These are phyloP conservation scores for Tachysurus fulvidraco DNA, from an alignment of 2,113 vertebrate species.

Conservation along the genomic window DNA sequence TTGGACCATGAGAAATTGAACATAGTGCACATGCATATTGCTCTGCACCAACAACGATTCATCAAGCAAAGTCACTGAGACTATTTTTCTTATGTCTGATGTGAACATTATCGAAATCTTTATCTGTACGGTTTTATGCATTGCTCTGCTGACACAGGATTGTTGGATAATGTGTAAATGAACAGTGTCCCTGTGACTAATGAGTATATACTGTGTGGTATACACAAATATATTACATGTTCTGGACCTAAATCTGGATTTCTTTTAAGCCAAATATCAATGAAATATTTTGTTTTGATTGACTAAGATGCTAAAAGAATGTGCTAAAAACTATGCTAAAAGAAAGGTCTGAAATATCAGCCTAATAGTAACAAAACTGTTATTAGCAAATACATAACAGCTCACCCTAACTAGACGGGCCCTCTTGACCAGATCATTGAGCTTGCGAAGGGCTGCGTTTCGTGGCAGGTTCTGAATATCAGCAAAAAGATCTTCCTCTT, in stretches of 20 bases:
- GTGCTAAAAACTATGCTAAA: too few species aligned
- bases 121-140: not conserved
- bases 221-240: not conserved
- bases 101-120: not conserved
- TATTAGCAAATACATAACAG: not conserved
- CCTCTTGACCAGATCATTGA: constrained; percentile 90
- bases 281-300: not conserved
- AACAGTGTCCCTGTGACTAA: not conserved
- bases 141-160: not conserved
- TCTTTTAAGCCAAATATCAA: not conserved
- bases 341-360: not conserved
- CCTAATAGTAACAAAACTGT: not conserved
- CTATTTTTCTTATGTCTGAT: not conserved
- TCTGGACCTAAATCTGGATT: not conserved
- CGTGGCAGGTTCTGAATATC: constrained; percentile 92
- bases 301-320: not conserved
- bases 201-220: not conserved
- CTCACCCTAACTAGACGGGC: constrained; percentile 86
- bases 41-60: not conserved
- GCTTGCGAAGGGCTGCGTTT: constrained; percentile 85
- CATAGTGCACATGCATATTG: not conserved
- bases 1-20: too few species aligned
- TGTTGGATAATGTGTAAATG: not conserved
- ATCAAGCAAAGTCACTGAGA: not conserved
- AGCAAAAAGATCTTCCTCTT: constrained; percentile 88